phyloP scores from a whole-genome alignment of 2,797 vertebrate genomes.

The Pogonophryne albipinna region DNA sequence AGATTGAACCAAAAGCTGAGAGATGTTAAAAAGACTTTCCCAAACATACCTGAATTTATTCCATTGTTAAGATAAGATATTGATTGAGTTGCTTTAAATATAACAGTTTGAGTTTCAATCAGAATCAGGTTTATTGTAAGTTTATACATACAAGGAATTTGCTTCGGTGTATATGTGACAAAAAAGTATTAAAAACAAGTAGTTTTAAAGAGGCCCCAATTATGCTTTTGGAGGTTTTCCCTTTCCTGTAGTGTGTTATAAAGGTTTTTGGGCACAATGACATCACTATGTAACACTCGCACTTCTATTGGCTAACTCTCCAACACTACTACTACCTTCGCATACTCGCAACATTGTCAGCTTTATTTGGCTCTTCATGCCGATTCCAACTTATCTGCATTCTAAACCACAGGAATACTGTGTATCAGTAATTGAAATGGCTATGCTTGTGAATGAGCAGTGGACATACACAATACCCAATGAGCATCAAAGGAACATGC shows the following conservation, averaged over 20 bases:
- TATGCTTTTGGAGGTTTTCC: too few species aligned
- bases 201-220: neutral
- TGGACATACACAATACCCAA: constrained; percentile 45
- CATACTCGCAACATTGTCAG: neutral
- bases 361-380: constrained; percentile 14
- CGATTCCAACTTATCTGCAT: constrained; percentile 1
- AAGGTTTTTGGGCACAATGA: too few species aligned
- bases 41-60: neutral
- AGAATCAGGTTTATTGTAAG: too few species aligned
- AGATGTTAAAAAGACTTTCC: neutral
- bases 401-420: constrained; percentile 1
- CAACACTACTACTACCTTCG: neutral
- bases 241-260: too few species aligned
- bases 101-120: neutral
- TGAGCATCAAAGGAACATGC: constrained; percentile 54
- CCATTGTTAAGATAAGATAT: neutral
- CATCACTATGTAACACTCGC: too few species aligned
- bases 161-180: neutral
- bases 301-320: too few species aligned
- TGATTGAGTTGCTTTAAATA: neutral
- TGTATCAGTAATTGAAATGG: constrained; percentile 20
- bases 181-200: neutral
- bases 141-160: too few species aligned
- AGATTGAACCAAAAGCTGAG: neutral
- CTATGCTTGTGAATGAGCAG: constrained; percentile 46